phyloP scores from a whole-genome alignment of 1,140 invertebrate genomes.

The Trichonephila clavipes region DNA sequence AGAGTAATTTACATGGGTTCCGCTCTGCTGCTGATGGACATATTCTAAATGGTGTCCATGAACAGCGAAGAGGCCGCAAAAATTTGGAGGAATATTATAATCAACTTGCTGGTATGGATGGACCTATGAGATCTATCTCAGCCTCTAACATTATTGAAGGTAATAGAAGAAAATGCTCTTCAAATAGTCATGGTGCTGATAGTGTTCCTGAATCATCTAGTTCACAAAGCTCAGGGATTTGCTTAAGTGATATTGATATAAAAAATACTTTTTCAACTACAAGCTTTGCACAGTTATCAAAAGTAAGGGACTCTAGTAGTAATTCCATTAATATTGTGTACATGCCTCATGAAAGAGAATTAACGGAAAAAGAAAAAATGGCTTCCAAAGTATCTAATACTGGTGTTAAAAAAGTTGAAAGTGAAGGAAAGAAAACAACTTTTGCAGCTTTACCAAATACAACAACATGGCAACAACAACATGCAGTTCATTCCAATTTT shows the following conservation, averaged over 20 bases:
- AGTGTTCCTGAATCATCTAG: constrained; percentile 71
- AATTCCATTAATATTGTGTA: constrained; percentile 85
- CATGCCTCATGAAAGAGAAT: constrained; percentile 83
- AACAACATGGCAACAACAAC: constrained; percentile 93
- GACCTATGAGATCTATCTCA: constrained; percentile 61
- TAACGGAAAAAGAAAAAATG: neutral
- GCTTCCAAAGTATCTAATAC: neutral
- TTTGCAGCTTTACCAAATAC: constrained; percentile 88
- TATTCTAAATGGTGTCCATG: constrained; percentile 35
- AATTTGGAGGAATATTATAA: constrained; percentile 73
- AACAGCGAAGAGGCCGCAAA: constrained; percentile 42
- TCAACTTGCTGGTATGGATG: constrained; percentile 54
- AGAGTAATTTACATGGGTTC: constrained; percentile 10
- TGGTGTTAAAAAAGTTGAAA: constrained; percentile 3
- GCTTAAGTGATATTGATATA: constrained; percentile 64
- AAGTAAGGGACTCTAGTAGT: constrained; percentile 81
- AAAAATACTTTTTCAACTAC: constrained; percentile 80
- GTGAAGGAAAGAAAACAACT: constrained; percentile 85
- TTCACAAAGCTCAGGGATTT: constrained; percentile 74
- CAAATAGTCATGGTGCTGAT: constrained; percentile 47
- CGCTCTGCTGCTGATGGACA: constrained; percentile 9
- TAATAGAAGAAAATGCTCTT: constrained; percentile 26
- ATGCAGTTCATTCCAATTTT: constrained; percentile 80
- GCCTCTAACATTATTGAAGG: constrained; percentile 61
- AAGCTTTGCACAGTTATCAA: constrained; percentile 87